phyloP scores from a whole-genome alignment of 2,888 invertebrate species.

The Terebella lapidaria region DNA sequence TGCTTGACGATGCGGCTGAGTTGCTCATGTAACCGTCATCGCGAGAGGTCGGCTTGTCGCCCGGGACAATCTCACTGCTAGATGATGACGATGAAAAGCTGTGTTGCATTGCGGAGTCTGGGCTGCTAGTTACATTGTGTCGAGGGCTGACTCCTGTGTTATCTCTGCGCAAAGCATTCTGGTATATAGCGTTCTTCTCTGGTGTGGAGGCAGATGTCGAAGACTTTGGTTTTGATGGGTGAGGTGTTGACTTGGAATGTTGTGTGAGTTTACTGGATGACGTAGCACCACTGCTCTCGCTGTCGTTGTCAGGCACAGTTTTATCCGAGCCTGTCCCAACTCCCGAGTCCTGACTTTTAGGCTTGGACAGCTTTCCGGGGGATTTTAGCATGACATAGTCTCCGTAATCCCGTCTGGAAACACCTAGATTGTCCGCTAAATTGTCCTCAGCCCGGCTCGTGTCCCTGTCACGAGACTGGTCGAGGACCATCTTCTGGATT shows the following conservation, averaged over 20 bases:
- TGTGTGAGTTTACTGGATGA: too few relatives aligned
- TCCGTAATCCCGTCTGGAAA: neutral
- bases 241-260: too few relatives aligned
- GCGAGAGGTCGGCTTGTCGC: neutral
- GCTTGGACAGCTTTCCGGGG: neutral
- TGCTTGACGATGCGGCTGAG: neutral
- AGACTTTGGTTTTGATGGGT: neutral
- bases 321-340: too few relatives aligned
- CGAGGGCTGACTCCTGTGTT: neutral
- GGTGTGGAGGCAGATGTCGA: neutral
- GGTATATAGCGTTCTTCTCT: neutral
- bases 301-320: neutral
- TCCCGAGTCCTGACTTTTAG: neutral
- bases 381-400: neutral
- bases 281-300: neutral
- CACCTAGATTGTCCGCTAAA: neutral
- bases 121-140: neutral
- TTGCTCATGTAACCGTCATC: conserved; percentile 1
- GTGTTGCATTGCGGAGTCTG: conserved; percentile 2
- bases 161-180: too few relatives aligned
- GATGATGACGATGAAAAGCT: conserved; percentile 1
- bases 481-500: neutral
- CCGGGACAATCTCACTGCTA: neutral
- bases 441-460: neutral
- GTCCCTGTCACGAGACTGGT: neutral